phyloP scores from a whole-genome alignment of 2,797 vertebrate species.

The Nothura maculosa region DNA sequence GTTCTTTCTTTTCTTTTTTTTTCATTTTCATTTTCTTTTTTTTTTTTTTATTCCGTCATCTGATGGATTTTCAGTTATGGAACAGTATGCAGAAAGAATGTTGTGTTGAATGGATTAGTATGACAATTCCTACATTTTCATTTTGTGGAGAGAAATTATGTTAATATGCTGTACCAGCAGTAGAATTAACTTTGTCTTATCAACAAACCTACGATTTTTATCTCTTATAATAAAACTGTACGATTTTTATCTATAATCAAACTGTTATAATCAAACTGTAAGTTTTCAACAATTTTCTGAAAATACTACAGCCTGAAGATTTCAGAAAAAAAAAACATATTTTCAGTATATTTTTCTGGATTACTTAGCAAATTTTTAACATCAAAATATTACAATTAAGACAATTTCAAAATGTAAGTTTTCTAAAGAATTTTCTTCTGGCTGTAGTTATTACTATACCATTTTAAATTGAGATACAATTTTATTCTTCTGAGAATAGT shows the following conservation, averaged over 20 bases:
- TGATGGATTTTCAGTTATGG: not conserved
- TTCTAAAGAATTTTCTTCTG: not conserved
- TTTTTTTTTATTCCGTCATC: not conserved
- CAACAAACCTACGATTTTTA: not conserved
- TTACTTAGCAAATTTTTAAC: constrained; percentile 21
- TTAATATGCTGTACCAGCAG: not conserved
- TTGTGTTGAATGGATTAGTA: not conserved
- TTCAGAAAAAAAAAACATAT: constrained; percentile 5
- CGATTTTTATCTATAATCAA: not conserved
- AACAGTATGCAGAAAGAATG: not conserved
- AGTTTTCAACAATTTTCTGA: not conserved
- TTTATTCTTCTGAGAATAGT: not conserved
- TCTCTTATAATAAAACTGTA: no score
- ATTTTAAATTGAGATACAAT: not conserved
- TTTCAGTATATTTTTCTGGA: constrained; percentile 13
- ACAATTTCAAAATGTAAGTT: constrained; percentile 4
- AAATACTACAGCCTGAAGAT: not conserved
- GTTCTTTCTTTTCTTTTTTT: not conserved
- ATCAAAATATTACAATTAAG: constrained; percentile 9
- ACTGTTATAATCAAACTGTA: no score
- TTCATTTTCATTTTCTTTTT: not conserved
- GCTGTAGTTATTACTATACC: not conserved
- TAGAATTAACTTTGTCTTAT: not conserved
- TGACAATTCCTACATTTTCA: not conserved
- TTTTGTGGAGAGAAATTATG: not conserved